Evolutionary conservation across 2,113 vertebrate genomes (phyloP), one percentile per base, ranked within the genome.

Genomic region (Cololabis saira): DNA sequence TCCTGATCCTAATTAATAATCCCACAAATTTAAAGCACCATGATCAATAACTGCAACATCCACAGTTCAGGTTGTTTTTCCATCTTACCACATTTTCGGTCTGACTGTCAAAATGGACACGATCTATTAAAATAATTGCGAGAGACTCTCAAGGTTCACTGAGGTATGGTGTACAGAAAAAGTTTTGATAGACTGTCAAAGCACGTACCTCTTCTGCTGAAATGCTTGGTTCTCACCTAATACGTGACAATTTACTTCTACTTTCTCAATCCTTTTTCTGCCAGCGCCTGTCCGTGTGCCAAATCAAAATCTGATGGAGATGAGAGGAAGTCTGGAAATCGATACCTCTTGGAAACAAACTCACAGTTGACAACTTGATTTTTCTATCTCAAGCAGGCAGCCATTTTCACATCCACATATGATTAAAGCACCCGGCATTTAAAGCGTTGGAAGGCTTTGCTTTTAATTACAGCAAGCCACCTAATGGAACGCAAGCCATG

Each of bases 391-490:
- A 18, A 53, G 41, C 63, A 27, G 22, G 42, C 14, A 3, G 0
- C 41, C 17, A 47, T 62, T 50, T 56, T 41, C 54, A 61, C 30
- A 3, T 65, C 53, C 33, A 51, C 9, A 17, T 54, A 17, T 80
- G 71, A 78, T 65, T 66, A 24, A 71, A 78, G 42, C 42, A 61
- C 37, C 1, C 30, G 63, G 18, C 17, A 12, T 70, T 63, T 40
- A 45, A 3, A 71, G 27, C 15, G 12, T 22, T 15, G 27, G 53
- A 21, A 58, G n/a, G n/a, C 72, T 71, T 78, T 59, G 0, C 67
- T 54, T 89, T 89, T 84, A 90, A 91, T 91, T 86, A 78, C 78
- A 82, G 61, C n/a, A 1, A 74, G 42, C 40, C 16, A 22, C 59
- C 73, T 85, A 83, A 85, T 71, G 19, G 61, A 72, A 79, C 67